Percentiles rank a stretch among this genome's conserved stretches.
Conservation (phyloP, 2,888 invertebrate species). For the Caenorhabditis sinica region DNA sequence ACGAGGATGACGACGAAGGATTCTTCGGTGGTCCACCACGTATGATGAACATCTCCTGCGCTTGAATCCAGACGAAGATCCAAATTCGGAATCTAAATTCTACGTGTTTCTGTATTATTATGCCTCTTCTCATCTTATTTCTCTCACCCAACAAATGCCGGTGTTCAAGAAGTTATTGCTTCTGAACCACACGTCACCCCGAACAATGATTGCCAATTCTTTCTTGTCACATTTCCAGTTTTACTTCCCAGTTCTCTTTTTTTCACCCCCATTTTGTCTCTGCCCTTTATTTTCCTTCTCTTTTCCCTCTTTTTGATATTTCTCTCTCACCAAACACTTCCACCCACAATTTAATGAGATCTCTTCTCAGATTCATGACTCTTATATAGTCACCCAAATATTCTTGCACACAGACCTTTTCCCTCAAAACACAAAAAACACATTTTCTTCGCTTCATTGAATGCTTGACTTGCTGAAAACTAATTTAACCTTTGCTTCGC, state of each 20-base stretch:
- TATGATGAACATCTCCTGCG: background rate
- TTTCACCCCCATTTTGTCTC: background rate
- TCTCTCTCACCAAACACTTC: constrained; percentile 4
- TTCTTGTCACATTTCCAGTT: background rate
- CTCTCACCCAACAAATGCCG: background rate
- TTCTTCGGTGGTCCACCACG: constrained; percentile 42
- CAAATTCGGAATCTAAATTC: background rate
- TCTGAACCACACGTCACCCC: background rate
- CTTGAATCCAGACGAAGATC: too few species aligned
- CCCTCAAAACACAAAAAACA: background rate
- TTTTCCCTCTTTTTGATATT: background rate
- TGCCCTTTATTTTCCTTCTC: background rate
- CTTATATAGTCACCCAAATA: background rate
- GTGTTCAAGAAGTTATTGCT: background rate
- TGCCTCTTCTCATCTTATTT: background rate
- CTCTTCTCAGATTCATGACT: constrained; percentile 30
- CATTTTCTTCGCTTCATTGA: background rate
- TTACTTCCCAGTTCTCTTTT: background rate
- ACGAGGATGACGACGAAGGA: constrained; percentile 54
- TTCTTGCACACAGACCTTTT: background rate
- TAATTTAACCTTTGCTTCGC: background rate
- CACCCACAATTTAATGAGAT: background rate
- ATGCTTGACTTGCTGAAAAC: background rate
- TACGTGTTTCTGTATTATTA: background rate
- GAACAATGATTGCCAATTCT: background rate